A percentile compares a stretch with the other conserved stretches of the same genome.
These are phyloP conservation scores for Cinara cedri DNA, from an alignment of 2,888 invertebrate species.

Conservation along the genomic window DNA sequence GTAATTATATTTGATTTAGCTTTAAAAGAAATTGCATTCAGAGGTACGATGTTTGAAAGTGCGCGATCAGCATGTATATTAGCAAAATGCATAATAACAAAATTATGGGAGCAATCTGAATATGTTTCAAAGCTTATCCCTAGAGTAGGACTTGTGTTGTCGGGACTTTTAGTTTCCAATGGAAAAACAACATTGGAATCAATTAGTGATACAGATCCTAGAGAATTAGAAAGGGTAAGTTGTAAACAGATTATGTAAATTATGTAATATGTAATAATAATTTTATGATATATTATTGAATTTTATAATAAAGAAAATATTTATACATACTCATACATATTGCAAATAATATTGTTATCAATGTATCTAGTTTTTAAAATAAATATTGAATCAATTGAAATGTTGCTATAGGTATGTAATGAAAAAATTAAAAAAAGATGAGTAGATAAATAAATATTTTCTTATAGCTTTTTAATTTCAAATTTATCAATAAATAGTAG, in stretches of 20 bases:
- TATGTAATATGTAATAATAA: too few relatives aligned
- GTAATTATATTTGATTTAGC: constrained; percentile 15
- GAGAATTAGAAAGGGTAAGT: constrained; percentile 74
- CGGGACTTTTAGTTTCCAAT: constrained; percentile 70
- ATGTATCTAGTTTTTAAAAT: background rate
- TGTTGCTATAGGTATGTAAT: too few relatives aligned
- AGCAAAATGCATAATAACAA: constrained; percentile 72
- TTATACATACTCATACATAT: background rate
- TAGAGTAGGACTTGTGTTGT: constrained; percentile 73
- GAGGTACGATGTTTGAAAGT: constrained; percentile 64
- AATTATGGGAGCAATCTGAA: constrained; percentile 77
- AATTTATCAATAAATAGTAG: constrained; percentile 30
- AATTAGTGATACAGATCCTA: constrained; percentile 72
- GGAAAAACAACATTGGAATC: constrained; percentile 72
- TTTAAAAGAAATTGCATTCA: constrained; percentile 26
- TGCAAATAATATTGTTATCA: background rate
- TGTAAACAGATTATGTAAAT: background rate
- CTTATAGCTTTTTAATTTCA: constrained; percentile 1
- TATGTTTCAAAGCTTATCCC: constrained; percentile 74
- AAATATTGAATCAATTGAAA: too few relatives aligned
- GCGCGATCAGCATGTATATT: constrained; percentile 70
- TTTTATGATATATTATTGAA: too few relatives aligned
- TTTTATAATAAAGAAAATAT: background rate
- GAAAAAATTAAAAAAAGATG: background rate
- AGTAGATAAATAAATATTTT: background rate